Percentiles rank a stretch among this genome's conserved stretches.
These are phyloP conservation scores for Apostichopus californicus DNA, from an alignment of 35 echinoderm and acorn worm genomes.

Conservation along the genomic window DNA sequence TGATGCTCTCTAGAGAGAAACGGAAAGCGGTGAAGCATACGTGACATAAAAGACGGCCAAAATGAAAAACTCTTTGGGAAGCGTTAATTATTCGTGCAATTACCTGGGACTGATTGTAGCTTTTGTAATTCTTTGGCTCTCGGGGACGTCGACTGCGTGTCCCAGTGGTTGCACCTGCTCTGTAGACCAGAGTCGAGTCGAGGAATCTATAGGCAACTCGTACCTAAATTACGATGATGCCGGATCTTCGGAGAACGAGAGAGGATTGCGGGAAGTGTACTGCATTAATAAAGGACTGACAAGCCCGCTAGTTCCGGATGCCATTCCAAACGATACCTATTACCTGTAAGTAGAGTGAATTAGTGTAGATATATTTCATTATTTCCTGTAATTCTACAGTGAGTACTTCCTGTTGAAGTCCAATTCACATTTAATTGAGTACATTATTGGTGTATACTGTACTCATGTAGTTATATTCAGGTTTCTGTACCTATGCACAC, in stretches of 20 bases:
- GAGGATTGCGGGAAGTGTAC: conserved; percentile 49
- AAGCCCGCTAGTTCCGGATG: conserved; percentile 8
- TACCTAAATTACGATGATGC: background rate
- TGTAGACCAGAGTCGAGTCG: background rate
- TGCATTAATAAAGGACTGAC: conserved; percentile 48
- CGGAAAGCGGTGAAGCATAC: background rate
- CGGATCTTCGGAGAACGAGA: background rate
- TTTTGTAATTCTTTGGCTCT: background rate
- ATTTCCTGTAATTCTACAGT: too few relatives aligned
- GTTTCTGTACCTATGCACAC: too few relatives aligned
- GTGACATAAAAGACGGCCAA: too few relatives aligned
- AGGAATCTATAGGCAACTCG: background rate
- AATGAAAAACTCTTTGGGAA: too few relatives aligned
- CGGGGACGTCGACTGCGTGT: conserved; percentile 11
- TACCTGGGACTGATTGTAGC: too few relatives aligned
- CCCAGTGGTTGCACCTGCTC: conserved; percentile 48
- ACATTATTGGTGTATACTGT: too few relatives aligned
- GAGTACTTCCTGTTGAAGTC: too few relatives aligned
- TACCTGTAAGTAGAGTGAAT: conserved; percentile 56
- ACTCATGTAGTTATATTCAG: too few relatives aligned
- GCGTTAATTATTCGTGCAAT: too few relatives aligned
- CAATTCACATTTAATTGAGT: too few relatives aligned
- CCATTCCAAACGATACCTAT: conserved; percentile 51
- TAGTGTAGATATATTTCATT: too few relatives aligned
- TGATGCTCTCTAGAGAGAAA: background rate